Evolutionary conservation across 2,113 vertebrate species (phyloP), one percentile per base, ranked within the genome.

Genomic region (Catharus fuscescens): DNA sequence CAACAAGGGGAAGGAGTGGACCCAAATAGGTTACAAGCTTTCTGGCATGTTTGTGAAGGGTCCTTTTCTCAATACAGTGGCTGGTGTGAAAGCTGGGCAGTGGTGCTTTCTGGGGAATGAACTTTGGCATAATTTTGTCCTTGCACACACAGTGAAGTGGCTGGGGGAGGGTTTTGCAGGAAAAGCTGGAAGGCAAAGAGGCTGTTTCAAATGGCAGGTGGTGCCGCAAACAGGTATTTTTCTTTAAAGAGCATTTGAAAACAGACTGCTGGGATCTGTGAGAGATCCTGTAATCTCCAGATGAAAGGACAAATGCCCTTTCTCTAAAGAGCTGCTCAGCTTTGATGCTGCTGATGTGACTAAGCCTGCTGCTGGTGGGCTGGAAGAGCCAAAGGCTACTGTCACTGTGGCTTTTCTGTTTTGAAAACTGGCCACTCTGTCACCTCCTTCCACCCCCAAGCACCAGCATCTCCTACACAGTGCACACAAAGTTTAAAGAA

Each of bases 241-340:
- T 44, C 64, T 83, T 88, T 52, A 80, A 92, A 92, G 60, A 80
- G n/a, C 6, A 0, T 83, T 96, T 94, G 90, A 88, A 53, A 96
- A 91, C 88, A 77, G 76, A 69, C 80, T 64, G 57, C 69, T 93
- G 67, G 54, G 87, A 83, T 86, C 85, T 78, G 59, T 74, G 76
- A 89, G 60, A 61, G 73, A 45, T 88, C 76, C 76, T 95, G 76
- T 95, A 91, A 87, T 95, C 93, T 92, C 85, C 72, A 88, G 92
- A 94, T 96, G 65, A 96, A 97, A 95, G 90, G 62, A 92, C 59
- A 82, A 85, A 78, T 94, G 93, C 82, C 86, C 86, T 96, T 95
- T 93, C 85, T 92, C 80, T 36, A 8, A 80, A 78, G 72, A 80
- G 67, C 53, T 71, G 28, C 79, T 88, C 31, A 25, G 82, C 93